Percentiles rank a stretch among this genome's conserved stretches.
phyloP scores from a whole-genome alignment of 2,797 vertebrate genomes.

The Notolabrus celidotus region DNA sequence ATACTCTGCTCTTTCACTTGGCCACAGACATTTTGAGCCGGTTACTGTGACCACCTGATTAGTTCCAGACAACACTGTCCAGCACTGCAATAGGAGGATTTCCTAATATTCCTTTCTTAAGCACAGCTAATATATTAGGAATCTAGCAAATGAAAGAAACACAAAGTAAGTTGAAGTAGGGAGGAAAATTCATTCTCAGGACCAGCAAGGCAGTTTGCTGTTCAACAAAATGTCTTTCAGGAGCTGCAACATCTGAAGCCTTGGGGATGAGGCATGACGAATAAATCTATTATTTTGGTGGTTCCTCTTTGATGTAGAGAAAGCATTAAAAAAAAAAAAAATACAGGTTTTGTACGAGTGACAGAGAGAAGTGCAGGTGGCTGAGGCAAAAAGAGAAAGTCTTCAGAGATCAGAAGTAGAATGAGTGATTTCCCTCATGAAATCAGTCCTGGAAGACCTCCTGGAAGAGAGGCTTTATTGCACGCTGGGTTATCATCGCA shows the following conservation, averaged over 20 bases:
- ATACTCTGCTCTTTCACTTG: no score
- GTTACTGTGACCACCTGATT: no score
- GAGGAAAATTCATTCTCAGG: background rate
- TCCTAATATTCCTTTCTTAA: background rate
- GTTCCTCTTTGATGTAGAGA: slow-evolving; percentile 5
- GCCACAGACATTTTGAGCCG: no score
- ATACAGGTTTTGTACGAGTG: slow-evolving; percentile 12
- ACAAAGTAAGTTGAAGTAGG: no score
- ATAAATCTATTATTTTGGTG: slow-evolving; percentile 15
- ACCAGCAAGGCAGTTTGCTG: background rate
- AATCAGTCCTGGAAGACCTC: slow-evolving; percentile 51
- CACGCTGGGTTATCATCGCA: slow-evolving; percentile 53
- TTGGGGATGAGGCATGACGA: background rate
- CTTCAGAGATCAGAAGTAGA: slow-evolving; percentile 47
- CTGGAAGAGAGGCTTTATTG: slow-evolving; percentile 64
- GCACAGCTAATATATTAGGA: background rate
- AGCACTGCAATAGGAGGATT: no score
- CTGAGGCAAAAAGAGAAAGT: slow-evolving; percentile 13
- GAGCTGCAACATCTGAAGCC: background rate
- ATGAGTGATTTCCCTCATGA: slow-evolving; percentile 69
- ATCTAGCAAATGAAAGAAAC: slow-evolving; percentile 2
- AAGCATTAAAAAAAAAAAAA: background rate
- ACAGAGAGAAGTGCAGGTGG: slow-evolving; percentile 10
- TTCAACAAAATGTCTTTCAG: slow-evolving; percentile 1
- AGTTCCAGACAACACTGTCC: no score